These are phyloP conservation scores for Halcyon smyrnensis DNA, from an alignment of 2,797 vertebrate genomes.

Conservation along the genomic window DNA sequence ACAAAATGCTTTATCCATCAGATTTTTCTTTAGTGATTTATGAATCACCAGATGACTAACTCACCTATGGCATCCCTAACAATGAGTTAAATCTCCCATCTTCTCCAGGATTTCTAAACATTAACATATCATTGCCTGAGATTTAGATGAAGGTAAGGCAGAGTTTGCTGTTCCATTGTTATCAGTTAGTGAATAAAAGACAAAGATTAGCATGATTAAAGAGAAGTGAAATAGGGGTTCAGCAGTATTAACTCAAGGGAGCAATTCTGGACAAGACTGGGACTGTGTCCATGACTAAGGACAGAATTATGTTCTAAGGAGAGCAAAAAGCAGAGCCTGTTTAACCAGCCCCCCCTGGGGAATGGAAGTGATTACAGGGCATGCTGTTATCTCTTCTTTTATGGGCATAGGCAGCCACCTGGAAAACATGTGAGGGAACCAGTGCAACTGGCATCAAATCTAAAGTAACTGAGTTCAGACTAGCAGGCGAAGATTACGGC, in stretches of 20 bases:
- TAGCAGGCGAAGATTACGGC: not conserved
- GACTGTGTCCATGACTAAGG: slow-evolving; percentile 28
- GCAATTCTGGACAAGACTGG: slow-evolving; percentile 42
- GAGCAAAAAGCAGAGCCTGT: slow-evolving; percentile 19
- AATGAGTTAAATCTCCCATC: not conserved
- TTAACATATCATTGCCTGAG: not conserved
- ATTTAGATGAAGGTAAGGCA: slow-evolving; percentile 24
- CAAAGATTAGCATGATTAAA: slow-evolving; percentile 64
- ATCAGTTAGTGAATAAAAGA: slow-evolving; percentile 56
- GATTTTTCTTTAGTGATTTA: not conserved
- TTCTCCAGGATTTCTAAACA: slow-evolving; percentile 12
- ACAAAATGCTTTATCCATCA: not conserved
- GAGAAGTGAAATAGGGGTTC: slow-evolving; percentile 35
- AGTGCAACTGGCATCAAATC: not conserved
- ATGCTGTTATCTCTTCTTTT: slow-evolving; percentile 2
- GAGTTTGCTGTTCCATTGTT: slow-evolving; percentile 31
- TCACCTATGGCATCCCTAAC: not conserved
- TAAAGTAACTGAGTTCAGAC: not conserved
- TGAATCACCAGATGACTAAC: not conserved
- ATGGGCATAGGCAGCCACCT: not conserved
- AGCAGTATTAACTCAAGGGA: slow-evolving; percentile 19
- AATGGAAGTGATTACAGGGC: not conserved
- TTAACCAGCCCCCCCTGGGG: not conserved
- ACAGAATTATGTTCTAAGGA: slow-evolving; percentile 31
- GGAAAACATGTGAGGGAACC: slow-evolving; percentile 4